These are phyloP conservation scores for Salvelinus namaycush DNA, from an alignment of 2,113 vertebrate genomes.

Conservation along the genomic window DNA sequence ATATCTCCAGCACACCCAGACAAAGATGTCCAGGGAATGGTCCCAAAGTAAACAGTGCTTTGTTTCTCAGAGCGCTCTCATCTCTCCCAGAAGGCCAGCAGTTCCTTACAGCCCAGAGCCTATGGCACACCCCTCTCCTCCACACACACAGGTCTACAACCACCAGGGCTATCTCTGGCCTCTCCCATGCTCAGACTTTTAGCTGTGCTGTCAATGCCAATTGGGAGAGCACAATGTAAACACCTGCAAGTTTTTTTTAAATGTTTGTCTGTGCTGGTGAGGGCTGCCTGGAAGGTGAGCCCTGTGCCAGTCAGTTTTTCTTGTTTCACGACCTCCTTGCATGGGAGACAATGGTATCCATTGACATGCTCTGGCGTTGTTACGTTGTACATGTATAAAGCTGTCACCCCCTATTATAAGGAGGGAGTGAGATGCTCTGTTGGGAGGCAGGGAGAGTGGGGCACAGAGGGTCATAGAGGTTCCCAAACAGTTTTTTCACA, in stretches of 20 bases:
- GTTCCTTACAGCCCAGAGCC: conserved; percentile 57
- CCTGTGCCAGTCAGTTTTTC: conserved; percentile 37
- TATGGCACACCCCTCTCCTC: neutral
- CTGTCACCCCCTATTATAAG: conserved; percentile 41
- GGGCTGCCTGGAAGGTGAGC: conserved; percentile 8
- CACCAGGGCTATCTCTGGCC: conserved; percentile 25
- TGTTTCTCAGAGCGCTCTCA: conserved; percentile 59
- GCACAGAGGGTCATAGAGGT: neutral
- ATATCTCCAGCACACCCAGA: conserved; percentile 48
- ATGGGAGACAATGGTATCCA: conserved; percentile 42
- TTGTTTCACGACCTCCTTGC: conserved; percentile 17
- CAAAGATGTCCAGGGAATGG: conserved; percentile 67
- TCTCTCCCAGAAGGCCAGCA: conserved; percentile 40
- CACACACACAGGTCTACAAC: neutral
- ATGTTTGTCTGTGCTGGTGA: conserved; percentile 13
- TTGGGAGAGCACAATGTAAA: conserved; percentile 25
- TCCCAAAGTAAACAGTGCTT: conserved; percentile 69
- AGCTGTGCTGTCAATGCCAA: conserved; percentile 7
- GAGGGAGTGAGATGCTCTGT: neutral
- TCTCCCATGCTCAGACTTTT: conserved; percentile 10
- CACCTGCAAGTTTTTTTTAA: conserved; percentile 4
- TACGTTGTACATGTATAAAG: conserved; percentile 38
- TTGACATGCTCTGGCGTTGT: conserved; percentile 43
- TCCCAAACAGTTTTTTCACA: too few relatives aligned
- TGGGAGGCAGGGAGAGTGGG: neutral